Evolutionary conservation across 1,140 invertebrate genomes (phyloP), one percentile per base, ranked within the genome.

Genomic region (Caenorhabditis latens): DNA sequence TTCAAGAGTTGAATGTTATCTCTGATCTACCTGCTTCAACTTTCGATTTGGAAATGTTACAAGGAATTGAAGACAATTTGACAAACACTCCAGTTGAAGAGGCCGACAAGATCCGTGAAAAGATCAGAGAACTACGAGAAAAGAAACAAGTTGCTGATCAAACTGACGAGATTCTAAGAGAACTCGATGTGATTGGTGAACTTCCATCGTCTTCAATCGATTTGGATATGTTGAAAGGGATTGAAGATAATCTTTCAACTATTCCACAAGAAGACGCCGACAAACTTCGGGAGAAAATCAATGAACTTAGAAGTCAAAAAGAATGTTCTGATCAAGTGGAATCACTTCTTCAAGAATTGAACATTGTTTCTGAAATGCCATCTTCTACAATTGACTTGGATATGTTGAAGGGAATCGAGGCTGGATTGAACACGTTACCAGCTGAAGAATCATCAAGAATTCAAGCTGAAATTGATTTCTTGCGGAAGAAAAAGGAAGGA

Each of bases 281-380:
- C 16, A 32, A 87, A 50, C 42, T 87, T 16, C 86, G 43, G 5
- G 42, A 86, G 2, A 85, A 85, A 46, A 71, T 83, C 67, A 84
- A 82, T 32, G 82, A 87, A 11, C 63, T 83, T 0, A 7, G 50
- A 13, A 61, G 50, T 40, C 19, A 53, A 19, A 84, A 84, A 16
- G 75, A 21, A 19, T 24, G 4, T 48, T 24, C 46, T 48, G 75
- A 48, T 82, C 46, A 82, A 55, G 14, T 24, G 1, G 53, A 50
- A 42, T n/a, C 14, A 9, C 5, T 84, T 40, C 55, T 61, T 14
- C 55, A 61, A 21, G 58, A 84, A 42, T 19, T 84, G 8, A 43
- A 61, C 21, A 21, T 79, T 2, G 50, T 79, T 53, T 79, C 71
- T 53, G 46, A 79, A 42, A 79, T 32, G 43, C 21, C 43, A n/a